Evolutionary conservation across 2,888 invertebrate genomes (phyloP).

Genomic region (Clistopyga incitator): DNA sequence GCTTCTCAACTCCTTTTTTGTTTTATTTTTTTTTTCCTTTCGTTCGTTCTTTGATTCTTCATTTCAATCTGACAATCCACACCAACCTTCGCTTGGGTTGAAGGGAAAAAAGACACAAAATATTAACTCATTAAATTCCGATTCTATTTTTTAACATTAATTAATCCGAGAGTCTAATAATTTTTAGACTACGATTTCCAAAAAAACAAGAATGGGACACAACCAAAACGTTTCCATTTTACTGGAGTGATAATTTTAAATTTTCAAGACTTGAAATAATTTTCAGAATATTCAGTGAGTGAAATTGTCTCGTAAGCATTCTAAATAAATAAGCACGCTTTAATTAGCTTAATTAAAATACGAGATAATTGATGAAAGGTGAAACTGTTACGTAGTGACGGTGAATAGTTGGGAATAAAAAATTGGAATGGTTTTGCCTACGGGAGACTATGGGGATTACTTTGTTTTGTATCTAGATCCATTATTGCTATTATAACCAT

Average conservation of each 20-base stretch:
- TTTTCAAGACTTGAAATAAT: no score
- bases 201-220: no score
- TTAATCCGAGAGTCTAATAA: no score
- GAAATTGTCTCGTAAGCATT: background rate
- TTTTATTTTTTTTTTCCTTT: slow-evolving; percentile 11
- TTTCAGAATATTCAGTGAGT: background rate
- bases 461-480: background rate
- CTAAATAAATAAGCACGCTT: background rate
- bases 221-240: no score
- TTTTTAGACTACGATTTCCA: no score
- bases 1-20: background rate
- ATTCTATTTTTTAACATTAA: no score
- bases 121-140: no score
- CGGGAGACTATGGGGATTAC: background rate
- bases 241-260: no score
- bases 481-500: background rate
- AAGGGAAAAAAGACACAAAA: background rate
- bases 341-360: background rate
- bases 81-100: background rate
- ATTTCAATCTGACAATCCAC: background rate
- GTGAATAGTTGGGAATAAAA: background rate
- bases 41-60: slow-evolving; percentile 14
- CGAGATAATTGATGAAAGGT: background rate
- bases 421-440: background rate
- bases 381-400: background rate